Conservation (phyloP, 2,888 invertebrate genomes). For the Meiosimyza platycephala region DNA sequence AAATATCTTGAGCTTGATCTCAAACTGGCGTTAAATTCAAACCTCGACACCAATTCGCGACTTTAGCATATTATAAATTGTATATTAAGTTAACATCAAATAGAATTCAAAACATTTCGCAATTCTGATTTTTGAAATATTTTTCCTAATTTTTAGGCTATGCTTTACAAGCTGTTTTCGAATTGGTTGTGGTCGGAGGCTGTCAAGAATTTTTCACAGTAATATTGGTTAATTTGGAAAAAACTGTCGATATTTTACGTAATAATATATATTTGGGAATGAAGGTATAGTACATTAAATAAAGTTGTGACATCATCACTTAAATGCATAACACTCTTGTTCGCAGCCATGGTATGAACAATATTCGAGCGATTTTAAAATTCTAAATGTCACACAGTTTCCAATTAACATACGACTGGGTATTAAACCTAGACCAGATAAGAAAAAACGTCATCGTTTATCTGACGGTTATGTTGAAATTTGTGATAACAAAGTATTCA, state of each 20-base stretch:
- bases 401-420: conserved; percentile 44
- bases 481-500: conserved; percentile 37
- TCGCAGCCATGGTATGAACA: conserved; percentile 61
- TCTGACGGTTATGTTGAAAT: conserved; percentile 53
- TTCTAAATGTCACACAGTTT: conserved; percentile 55
- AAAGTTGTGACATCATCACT: not conserved
- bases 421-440: conserved; percentile 25
- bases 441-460: conserved; percentile 39
- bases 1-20: too few relatives aligned
- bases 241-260: conserved; percentile 51
- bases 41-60: too few relatives aligned
- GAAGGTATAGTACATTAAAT: conserved; percentile 48
- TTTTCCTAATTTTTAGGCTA: conserved; percentile 39
- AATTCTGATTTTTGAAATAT: not conserved
- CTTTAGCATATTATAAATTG: too few relatives aligned
- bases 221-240: conserved; percentile 54
- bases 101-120: too few relatives aligned
- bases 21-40: too few relatives aligned
- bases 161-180: conserved; percentile 49
- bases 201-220: conserved; percentile 50
- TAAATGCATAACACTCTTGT: not conserved
- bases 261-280: conserved; percentile 55
- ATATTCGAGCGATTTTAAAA: conserved; percentile 44
- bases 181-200: conserved; percentile 56
- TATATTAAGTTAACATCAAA: too few relatives aligned